phyloP scores from a whole-genome alignment of 1,140 invertebrate genomes.

The Sarcophaga bullata region DNA sequence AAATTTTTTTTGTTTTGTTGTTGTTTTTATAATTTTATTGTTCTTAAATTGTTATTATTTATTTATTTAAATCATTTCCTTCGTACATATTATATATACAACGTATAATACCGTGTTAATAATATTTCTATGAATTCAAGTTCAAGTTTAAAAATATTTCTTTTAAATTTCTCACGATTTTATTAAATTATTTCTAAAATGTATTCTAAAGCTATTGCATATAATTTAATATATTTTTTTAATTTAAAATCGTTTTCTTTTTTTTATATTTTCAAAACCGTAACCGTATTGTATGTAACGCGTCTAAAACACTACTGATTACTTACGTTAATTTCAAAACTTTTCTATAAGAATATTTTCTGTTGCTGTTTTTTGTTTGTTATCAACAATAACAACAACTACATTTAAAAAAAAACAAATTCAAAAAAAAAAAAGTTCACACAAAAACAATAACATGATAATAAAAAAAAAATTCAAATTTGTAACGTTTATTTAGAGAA shows the following conservation, averaged over 20 bases:
- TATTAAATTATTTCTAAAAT: background rate
- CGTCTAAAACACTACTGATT: slow-evolving; percentile 44
- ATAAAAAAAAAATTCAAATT: slow-evolving; percentile 40
- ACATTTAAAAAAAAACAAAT: background rate
- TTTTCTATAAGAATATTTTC: slow-evolving; percentile 39
- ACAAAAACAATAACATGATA: slow-evolving; percentile 39
- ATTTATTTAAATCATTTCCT: background rate
- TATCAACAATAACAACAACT: slow-evolving; percentile 18
- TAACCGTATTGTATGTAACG: slow-evolving; percentile 41
- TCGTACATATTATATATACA: background rate
- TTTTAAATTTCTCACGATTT: slow-evolving; percentile 28
- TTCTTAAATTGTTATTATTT: too few species aligned
- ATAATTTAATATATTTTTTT: background rate
- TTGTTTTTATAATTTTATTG: background rate
- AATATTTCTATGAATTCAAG: slow-evolving; percentile 5
- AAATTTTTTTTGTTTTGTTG: background rate
- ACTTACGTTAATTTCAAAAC: slow-evolving; percentile 39
- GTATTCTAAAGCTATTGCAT: background rate
- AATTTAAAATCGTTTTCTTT: too few species aligned
- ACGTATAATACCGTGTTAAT: background rate
- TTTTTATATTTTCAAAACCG: slow-evolving; percentile 4
- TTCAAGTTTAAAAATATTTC: slow-evolving; percentile 23
- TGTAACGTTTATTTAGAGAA: slow-evolving; percentile 29
- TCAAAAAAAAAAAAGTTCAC: slow-evolving; percentile 4
- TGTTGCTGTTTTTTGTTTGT: slow-evolving; percentile 29